These are phyloP conservation scores for Operophtera brumata DNA, from an alignment of 2,888 invertebrate species.

Conservation along the genomic window DNA sequence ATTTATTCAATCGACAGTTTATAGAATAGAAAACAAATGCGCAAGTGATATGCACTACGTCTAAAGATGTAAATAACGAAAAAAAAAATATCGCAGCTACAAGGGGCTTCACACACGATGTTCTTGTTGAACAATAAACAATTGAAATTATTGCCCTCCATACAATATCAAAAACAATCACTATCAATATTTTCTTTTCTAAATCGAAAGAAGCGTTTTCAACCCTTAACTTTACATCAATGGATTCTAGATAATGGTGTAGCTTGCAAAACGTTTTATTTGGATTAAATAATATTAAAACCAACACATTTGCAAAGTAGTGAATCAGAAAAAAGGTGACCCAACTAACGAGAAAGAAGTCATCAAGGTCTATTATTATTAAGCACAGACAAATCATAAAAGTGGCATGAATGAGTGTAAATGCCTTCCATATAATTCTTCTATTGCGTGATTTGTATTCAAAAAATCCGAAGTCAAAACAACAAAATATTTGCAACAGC, in stretches of 20 bases:
- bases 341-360: not conserved
- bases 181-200: conserved; percentile 1
- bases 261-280: not conserved
- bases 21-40: not conserved
- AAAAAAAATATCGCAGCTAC: not conserved
- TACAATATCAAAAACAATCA: not conserved
- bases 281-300: not conserved
- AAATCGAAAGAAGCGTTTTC: not conserved
- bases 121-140: not conserved
- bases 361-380: not conserved
- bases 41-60: not conserved
- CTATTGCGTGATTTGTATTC: conserved; percentile 3
- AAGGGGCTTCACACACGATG: not conserved
- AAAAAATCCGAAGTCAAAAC: conserved; percentile 10
- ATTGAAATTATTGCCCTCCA: not conserved
- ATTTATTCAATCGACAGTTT: not conserved
- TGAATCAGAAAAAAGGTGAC: not conserved
- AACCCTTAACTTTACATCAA: not conserved
- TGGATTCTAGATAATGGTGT: not conserved
- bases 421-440: not conserved
- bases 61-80: not conserved
- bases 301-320: not conserved
- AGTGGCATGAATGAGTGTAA: not conserved
- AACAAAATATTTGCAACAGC: not conserved
- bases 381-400: not conserved